Evolutionary conservation across 2,113 vertebrate genomes (phyloP), one percentile per base, ranked within the genome.

Genomic region (Nothobranchius kuhntae): DNA sequence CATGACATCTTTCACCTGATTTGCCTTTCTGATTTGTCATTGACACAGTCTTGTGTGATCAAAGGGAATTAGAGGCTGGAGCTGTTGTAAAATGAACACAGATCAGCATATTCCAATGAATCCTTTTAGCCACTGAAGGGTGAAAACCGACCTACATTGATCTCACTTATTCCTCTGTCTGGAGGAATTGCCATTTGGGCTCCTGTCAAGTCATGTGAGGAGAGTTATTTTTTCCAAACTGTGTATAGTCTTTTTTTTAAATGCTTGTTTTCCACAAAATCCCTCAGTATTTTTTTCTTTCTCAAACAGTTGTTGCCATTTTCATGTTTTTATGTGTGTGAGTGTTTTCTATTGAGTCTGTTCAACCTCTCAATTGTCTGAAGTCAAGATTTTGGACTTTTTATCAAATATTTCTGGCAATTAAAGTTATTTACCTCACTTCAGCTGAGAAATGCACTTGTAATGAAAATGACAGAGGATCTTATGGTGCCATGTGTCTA

Each of bases 81-180:
- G 63, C 24, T 14, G 47, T 53, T 68, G 55, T 24, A 0, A 80
- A 73, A 65, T 54, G 72, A 81, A 80, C 63, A 53, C 64, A 54
- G 57, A 54, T 74, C 73, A 82, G 81, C 54, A 76, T 48, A 51
- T n/a, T 51, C 74, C 10, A 3, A 15, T 87, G 83, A 72, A 87
- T 77, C 73, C 35, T 59, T 72, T 40, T 63, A 87, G 80, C 63
- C 72, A 76, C 53, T 79, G 81, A 84, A 85, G 87, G 73, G 79
- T 83, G 81, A 90, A 88, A 77, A 68, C 74, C 88, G 87, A 88
- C 90, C 91, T 73, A 86, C 55, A 90, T 91, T 83, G 59, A 61
- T 78, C 47, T 65, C 3, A 35, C 51, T 57, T 54, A n/a, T 52
- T 60, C 64, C 54, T 59, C 57, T 64, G 53, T 71, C 36, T 51